Percentiles rank a stretch among this genome's conserved stretches.
These are phyloP conservation scores for Caenorhabditis sp. DNA, from an alignment of 2,888 invertebrate species.

Conservation along the genomic window DNA sequence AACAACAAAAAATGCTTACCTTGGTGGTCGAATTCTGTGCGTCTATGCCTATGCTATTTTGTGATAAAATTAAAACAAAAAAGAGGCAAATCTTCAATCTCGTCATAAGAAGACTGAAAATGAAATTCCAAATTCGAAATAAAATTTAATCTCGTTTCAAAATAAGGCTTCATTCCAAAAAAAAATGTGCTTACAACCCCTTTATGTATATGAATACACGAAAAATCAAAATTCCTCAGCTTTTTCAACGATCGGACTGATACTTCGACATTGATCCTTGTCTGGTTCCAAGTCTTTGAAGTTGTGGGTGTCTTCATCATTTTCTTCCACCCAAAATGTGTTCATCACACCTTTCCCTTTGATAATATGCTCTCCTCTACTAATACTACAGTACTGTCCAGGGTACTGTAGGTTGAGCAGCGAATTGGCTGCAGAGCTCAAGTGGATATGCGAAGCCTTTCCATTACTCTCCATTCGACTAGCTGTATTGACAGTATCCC, in stretches of 20 bases:
- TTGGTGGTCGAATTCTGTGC: no score
- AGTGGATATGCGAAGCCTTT: constrained; percentile 55
- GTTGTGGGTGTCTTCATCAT: neutral
- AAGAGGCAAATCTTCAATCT: no score
- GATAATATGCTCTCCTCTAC: constrained; percentile 62
- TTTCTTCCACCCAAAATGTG: constrained; percentile 19
- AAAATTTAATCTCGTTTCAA: no score
- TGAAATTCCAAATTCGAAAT: no score
- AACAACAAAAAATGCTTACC: no score
- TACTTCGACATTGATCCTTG: neutral
- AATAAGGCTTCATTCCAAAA: no score
- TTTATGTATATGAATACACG: no score
- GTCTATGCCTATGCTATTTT: no score
- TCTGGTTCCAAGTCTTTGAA: neutral
- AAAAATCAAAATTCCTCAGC: no score
- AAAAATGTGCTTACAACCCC: no score
- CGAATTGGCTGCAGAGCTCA: constrained; percentile 50
- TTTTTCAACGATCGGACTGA: neutral
- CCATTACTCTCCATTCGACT: constrained; percentile 63
- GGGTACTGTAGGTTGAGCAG: constrained; percentile 44
- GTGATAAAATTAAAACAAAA: no score
- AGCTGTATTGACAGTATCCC: constrained; percentile 65
- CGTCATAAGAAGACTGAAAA: no score
- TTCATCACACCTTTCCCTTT: constrained; percentile 29
- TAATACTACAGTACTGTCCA: constrained; percentile 54